phyloP scores from a whole-genome alignment of 2,888 invertebrate species.

The Ectemnius lituratus region DNA sequence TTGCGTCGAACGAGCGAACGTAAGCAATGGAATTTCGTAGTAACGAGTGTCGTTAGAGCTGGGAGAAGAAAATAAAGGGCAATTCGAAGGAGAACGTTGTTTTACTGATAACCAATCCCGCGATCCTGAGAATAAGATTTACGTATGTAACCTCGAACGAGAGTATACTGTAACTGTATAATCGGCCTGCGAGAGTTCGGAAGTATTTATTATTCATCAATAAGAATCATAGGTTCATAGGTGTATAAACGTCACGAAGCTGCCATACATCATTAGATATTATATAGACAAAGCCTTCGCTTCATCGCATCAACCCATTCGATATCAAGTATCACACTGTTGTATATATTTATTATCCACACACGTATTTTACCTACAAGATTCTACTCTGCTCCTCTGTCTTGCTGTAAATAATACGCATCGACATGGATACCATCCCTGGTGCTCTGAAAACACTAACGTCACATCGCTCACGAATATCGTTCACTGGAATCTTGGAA shows the following conservation, averaged over 20 bases:
- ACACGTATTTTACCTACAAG: slow-evolving; percentile 46
- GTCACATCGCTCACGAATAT: slow-evolving; percentile 74
- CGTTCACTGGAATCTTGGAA: slow-evolving; percentile 76
- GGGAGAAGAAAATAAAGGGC: slow-evolving; percentile 38
- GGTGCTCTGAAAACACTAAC: slow-evolving; percentile 76
- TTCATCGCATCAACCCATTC: slow-evolving; percentile 75
- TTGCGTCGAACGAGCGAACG: too few species aligned
- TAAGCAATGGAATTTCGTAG: slow-evolving; percentile 11
- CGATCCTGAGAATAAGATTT: neutral
- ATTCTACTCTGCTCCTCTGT: slow-evolving; percentile 69
- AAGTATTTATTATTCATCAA: too few species aligned
- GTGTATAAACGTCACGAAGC: neutral
- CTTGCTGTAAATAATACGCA: slow-evolving; percentile 77
- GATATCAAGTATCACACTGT: slow-evolving; percentile 67
- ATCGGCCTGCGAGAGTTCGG: too few species aligned
- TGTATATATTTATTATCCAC: slow-evolving; percentile 50
- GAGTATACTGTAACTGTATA: too few species aligned
- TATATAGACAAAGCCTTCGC: slow-evolving; percentile 50
- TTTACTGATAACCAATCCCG: slow-evolving; percentile 16
- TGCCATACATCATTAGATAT: slow-evolving; percentile 10
- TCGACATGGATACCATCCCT: slow-evolving; percentile 73
- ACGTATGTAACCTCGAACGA: too few species aligned
- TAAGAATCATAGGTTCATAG: too few species aligned
- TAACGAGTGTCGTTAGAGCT: slow-evolving; percentile 42
- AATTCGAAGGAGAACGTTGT: slow-evolving; percentile 43